Evolutionary conservation across 2,113 vertebrate genomes (phyloP), one percentile per base, ranked within the genome.

Genomic region (Alectura lathami): DNA sequence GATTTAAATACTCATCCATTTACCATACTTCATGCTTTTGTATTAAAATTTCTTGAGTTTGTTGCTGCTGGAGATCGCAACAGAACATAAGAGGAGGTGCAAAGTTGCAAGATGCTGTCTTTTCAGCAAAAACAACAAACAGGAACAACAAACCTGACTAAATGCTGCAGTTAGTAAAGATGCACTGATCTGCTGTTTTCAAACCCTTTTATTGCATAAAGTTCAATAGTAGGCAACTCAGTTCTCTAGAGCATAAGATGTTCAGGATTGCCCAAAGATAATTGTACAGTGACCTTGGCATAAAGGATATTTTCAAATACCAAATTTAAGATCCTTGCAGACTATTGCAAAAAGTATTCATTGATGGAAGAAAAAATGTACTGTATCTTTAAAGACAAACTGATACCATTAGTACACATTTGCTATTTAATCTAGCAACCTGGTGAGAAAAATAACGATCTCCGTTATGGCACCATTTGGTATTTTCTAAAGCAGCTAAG

Each of bases 381-480:
- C 43, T 72, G 11, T 43, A 57, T 30, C 29, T 80, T 91, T 85
- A 86, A 32, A 80, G 51, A 72, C 6, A 85, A 89, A 81, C 48
- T 56, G 45, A 38, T 50, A 43, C 8, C 17, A 23, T 86, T 83
- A 89, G 29, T 91, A 97, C 66, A 69, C 42, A 66, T 90, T 85
- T 50, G 56, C 83, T 86, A 83, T 72, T 94, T 53, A 43, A 64
- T 88, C 47, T 86, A 94, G n/a, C 57, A 83, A 74, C 73, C 47
- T 77, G 83, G n/a, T 93, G 67, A 89, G 50, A n/a, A 91, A 95
- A 95, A 94, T 75, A 57, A 8, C 54, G 80, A 32, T 80, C 20
- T 54, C 77, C 42, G 36, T 87, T 84, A 84, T 5, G 78, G 51
- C 42, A 62, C 48, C 67, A 82, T 77, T 90, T 89, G 81, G 24